Percentiles rank a stretch among this genome's conserved stretches.
Evolutionary conservation across 64 coral and sea anemone genomes (phyloP).

Genomic region (Porites lutea): DNA sequence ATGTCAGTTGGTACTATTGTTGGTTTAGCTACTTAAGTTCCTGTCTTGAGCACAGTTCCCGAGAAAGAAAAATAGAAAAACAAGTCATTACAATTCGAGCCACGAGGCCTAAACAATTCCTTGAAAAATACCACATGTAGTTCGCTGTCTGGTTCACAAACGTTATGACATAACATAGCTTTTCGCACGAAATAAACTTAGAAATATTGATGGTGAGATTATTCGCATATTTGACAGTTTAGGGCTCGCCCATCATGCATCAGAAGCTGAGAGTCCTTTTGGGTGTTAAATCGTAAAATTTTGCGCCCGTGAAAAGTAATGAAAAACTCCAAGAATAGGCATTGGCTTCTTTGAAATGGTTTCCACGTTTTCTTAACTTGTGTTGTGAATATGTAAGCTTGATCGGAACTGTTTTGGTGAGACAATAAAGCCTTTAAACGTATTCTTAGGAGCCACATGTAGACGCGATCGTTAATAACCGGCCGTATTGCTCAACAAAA

Average conservation of each 20-base stretch:
- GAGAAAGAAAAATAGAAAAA: too few species aligned
- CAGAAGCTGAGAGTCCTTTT: background rate
- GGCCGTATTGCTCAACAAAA: conserved; percentile 6
- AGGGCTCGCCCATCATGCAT: background rate
- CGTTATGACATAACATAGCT: background rate
- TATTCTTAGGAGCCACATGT: background rate
- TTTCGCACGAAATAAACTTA: background rate
- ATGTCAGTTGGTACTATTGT: too few species aligned
- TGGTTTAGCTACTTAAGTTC: too few species aligned
- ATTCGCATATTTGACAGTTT: background rate
- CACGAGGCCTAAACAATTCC: background rate
- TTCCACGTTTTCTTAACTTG: background rate
- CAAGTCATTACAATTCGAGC: too few species aligned
- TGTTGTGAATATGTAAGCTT: background rate
- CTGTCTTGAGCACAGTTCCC: too few species aligned
- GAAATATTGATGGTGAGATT: conserved; percentile 32
- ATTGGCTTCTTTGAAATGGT: background rate
- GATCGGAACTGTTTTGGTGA: background rate
- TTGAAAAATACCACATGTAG: conserved; percentile 21
- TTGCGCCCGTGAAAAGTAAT: background rate
- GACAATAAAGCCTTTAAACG: background rate
- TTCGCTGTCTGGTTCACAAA: background rate
- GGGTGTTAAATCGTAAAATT: background rate
- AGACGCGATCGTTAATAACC: background rate
- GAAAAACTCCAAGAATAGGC: background rate